A percentile compares a stretch with the other conserved stretches of the same genome.
phyloP scores from a whole-genome alignment of 2,797 vertebrate species.

The Clarias pachynema region DNA sequence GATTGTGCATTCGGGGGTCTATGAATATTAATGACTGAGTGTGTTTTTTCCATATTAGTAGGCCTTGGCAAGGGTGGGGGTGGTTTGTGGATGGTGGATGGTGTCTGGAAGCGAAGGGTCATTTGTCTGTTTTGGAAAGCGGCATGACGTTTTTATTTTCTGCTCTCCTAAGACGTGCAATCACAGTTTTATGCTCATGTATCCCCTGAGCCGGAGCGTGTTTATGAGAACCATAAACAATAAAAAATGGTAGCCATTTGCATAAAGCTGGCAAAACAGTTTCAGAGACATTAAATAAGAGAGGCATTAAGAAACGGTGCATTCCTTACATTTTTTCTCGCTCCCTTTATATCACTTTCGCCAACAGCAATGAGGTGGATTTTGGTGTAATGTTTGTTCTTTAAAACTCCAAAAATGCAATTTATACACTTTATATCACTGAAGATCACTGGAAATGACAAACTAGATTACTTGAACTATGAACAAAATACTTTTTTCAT shows the following conservation, averaged over 20 bases:
- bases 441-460: not conserved
- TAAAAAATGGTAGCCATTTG: conserved; percentile 33
- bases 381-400: not conserved
- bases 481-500: not conserved
- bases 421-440: not conserved
- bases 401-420: not conserved
- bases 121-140: conserved; percentile 43
- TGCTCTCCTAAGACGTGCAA: conserved; percentile 30
- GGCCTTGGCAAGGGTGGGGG: not conserved
- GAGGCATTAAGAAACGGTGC: not conserved
- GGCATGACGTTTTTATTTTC: conserved; percentile 35
- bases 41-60: not conserved
- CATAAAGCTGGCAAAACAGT: conserved; percentile 37
- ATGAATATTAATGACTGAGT: conserved; percentile 53
- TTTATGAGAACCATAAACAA: conserved; percentile 46
- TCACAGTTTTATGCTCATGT: conserved; percentile 33
- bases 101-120: conserved; percentile 8
- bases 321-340: not conserved
- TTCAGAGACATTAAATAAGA: conserved; percentile 25
- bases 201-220: conserved; percentile 12
- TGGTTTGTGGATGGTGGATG: conserved; percentile 7
- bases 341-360: not conserved
- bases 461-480: not conserved
- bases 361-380: not conserved
- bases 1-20: conserved; percentile 44